Evolutionary conservation across 2,888 invertebrate species (phyloP).

Genomic region (Athalia circularis): DNA sequence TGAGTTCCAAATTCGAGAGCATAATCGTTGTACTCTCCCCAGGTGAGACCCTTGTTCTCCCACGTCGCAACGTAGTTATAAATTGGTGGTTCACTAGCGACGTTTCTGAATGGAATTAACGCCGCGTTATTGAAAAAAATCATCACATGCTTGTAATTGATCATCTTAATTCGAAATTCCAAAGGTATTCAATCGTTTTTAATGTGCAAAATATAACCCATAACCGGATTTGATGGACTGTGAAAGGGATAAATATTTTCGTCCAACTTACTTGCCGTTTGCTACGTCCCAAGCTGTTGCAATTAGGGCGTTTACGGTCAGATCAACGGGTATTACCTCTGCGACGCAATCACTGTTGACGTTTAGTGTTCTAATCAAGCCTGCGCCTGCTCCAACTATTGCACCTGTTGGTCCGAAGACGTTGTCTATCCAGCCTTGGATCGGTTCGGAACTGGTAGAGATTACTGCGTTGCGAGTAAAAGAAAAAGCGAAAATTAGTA

Average conservation of each 20-base stretch:
- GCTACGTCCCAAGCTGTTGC: slow-evolving; percentile 74
- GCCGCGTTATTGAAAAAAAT: slow-evolving; percentile 1
- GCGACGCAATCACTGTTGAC: slow-evolving; percentile 66
- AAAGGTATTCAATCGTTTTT: neutral
- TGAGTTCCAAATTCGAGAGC: slow-evolving; percentile 68
- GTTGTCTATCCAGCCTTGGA: slow-evolving; percentile 83
- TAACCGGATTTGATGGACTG: neutral
- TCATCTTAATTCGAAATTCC: neutral
- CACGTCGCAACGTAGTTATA: slow-evolving; percentile 80
- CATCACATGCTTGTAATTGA: neutral
- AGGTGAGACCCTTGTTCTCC: slow-evolving; percentile 77
- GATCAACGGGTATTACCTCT: slow-evolving; percentile 74
- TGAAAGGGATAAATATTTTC: neutral
- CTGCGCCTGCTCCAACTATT: slow-evolving; percentile 76
- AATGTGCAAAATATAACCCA: neutral
- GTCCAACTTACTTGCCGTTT: slow-evolving; percentile 67
- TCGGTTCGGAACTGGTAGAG: slow-evolving; percentile 75
- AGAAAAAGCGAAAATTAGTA: neutral
- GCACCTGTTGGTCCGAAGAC: slow-evolving; percentile 78
- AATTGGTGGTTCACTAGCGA: slow-evolving; percentile 72
- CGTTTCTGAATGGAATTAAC: slow-evolving; percentile 53
- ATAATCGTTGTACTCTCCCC: slow-evolving; percentile 75
- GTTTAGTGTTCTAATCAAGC: slow-evolving; percentile 75
- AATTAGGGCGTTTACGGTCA: slow-evolving; percentile 73
- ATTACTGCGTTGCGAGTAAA: slow-evolving; percentile 70